Percentiles rank a stretch among this genome's conserved stretches.
phyloP scores from a whole-genome alignment of 1,140 invertebrate species.

The Drosophila willistoni region DNA sequence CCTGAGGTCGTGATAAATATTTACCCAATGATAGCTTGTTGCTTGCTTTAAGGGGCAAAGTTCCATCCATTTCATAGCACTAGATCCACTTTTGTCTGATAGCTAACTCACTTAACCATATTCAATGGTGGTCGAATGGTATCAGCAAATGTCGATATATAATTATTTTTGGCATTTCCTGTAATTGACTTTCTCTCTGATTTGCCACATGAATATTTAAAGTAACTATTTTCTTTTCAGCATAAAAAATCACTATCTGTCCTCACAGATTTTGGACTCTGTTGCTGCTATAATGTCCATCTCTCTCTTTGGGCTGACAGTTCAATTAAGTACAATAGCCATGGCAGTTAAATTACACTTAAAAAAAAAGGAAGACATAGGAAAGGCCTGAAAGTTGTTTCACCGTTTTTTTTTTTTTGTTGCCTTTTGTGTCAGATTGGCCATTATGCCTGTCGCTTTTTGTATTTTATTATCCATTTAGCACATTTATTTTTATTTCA shows the following conservation, averaged over 20 bases:
- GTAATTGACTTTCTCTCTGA: neutral
- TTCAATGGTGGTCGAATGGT: too few species aligned
- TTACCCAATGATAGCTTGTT: too few species aligned
- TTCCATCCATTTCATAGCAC: too few species aligned
- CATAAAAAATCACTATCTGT: conserved; percentile 28
- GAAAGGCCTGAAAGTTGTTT: conserved; percentile 12
- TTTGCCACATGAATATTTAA: neutral
- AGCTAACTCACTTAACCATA: too few species aligned
- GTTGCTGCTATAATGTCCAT: conserved; percentile 64
- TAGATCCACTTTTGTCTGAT: too few species aligned
- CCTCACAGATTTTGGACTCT: conserved; percentile 29
- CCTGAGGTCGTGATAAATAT: too few species aligned
- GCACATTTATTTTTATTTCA: conserved; percentile 80
- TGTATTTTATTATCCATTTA: conserved; percentile 81
- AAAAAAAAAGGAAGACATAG: conserved; percentile 45
- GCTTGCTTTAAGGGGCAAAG: too few species aligned
- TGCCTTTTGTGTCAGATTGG: conserved; percentile 54
- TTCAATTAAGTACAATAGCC: conserved; percentile 78
- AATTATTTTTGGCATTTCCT: neutral
- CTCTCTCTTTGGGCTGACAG: conserved; percentile 74
- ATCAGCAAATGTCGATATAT: too few species aligned
- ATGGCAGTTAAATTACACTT: conserved; percentile 78
- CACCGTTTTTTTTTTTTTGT: conserved; percentile 33
- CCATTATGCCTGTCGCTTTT: conserved; percentile 75
- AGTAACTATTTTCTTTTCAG: neutral